These are phyloP conservation scores for Astropecten irregularis DNA, from an alignment of 53 echinoderm and acorn worm genomes.

Conservation along the genomic window DNA sequence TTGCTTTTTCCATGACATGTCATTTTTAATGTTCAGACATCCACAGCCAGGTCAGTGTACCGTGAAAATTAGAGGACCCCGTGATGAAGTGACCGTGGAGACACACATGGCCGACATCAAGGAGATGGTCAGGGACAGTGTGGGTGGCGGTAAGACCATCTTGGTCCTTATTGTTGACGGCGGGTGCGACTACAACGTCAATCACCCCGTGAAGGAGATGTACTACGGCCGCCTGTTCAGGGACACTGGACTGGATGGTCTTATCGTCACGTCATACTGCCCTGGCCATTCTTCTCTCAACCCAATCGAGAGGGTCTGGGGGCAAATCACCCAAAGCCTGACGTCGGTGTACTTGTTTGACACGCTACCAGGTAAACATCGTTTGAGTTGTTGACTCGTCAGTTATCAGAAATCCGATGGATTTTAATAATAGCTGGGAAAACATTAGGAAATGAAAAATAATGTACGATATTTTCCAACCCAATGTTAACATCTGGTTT, in stretches of 20 bases:
- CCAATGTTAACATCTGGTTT: no score
- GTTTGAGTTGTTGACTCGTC: no score
- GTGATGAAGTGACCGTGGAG: slow-evolving; percentile 37
- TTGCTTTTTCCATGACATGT: no score
- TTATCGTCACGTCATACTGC: slow-evolving; percentile 55
- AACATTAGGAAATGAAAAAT: no score
- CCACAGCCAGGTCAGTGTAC: not conserved
- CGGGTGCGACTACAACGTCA: slow-evolving; percentile 61
- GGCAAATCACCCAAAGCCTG: not conserved
- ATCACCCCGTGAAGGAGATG: slow-evolving; percentile 53
- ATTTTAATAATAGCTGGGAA: no score
- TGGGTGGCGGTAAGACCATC: not conserved
- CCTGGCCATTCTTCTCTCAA: slow-evolving; percentile 66
- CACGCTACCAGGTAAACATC: not conserved
- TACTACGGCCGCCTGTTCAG: slow-evolving; percentile 42
- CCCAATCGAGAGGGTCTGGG: slow-evolving; percentile 29
- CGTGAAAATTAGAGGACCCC: slow-evolving; percentile 22
- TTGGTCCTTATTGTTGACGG: slow-evolving; percentile 41
- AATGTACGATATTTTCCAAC: no score
- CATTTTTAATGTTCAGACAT: not conserved
- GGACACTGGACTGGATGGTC: slow-evolving; percentile 36
- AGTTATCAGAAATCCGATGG: no score
- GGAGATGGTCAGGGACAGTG: slow-evolving; percentile 13
- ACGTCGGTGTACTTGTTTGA: not conserved
- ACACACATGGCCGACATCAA: slow-evolving; percentile 57